A percentile compares a stretch with the other conserved stretches of the same genome.
Conservation (phyloP, 2,888 invertebrate genomes). For the Lordiphosa fenestrarum region DNA sequence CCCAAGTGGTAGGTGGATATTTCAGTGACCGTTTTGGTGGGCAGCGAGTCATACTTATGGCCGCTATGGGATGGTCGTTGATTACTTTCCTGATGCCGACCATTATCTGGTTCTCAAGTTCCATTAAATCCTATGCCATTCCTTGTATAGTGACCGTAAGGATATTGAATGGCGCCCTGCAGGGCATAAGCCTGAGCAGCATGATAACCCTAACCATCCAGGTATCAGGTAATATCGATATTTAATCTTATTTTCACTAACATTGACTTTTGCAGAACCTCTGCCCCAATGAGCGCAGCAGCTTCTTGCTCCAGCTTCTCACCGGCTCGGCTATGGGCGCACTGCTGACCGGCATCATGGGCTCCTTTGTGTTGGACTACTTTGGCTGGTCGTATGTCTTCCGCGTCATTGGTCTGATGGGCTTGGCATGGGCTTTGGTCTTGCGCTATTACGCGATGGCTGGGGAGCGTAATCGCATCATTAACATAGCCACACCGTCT, state of each 20-base stretch:
- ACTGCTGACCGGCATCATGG: conserved; percentile 84
- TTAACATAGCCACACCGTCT: conserved; percentile 79
- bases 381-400: conserved; percentile 86
- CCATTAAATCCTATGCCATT: conserved; percentile 79
- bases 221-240: conserved; percentile 48
- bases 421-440: conserved; percentile 82
- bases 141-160: conserved; percentile 83
- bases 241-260: neutral
- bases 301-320: conserved; percentile 83
- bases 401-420: conserved; percentile 83
- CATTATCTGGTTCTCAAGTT: conserved; percentile 80
- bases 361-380: conserved; percentile 84
- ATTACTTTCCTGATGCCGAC: conserved; percentile 83
- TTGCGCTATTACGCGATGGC: conserved; percentile 82
- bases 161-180: conserved; percentile 85
- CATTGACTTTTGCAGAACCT: conserved; percentile 80
- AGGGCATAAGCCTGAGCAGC: conserved; percentile 85
- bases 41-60: conserved; percentile 83
- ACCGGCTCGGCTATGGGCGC: conserved; percentile 84
- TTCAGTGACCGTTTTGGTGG: conserved; percentile 84
- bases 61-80: conserved; percentile 83
- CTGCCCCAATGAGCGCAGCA: conserved; percentile 84
- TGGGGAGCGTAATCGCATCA: conserved; percentile 78
- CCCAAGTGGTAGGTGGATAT: conserved; percentile 83
- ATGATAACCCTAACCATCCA: conserved; percentile 86